A percentile compares a stretch with the other conserved stretches of the same genome.
Conservation (phyloP, 2,113 vertebrate species). For the Labeo catla region DNA sequence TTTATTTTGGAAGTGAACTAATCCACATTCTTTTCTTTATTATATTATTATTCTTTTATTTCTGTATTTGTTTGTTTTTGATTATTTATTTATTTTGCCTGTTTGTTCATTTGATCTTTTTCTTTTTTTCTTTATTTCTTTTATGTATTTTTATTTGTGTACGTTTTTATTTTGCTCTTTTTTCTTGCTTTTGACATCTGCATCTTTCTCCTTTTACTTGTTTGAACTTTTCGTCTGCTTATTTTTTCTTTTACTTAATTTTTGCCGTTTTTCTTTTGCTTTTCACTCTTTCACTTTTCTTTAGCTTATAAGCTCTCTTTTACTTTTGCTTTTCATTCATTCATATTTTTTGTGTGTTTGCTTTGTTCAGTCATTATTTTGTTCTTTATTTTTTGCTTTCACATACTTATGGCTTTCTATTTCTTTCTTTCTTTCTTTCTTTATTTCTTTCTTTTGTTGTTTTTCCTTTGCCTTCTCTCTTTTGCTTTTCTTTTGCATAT, state of each 20-base stretch:
- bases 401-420: not conserved
- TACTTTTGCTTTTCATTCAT: not conserved
- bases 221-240: too few species aligned
- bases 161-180: constrained; percentile 63
- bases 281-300: not conserved
- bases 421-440: not conserved
- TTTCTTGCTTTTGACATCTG: constrained; percentile 67
- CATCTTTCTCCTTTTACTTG: too few species aligned
- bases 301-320: not conserved
- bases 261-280: not conserved
- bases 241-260: not conserved
- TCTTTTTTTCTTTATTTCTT: too few species aligned
- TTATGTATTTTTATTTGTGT: not conserved
- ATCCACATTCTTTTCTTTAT: too few species aligned
- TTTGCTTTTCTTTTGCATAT: too few species aligned
- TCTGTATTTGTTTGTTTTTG: not conserved
- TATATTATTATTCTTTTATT: not conserved
- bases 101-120: not conserved
- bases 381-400: not conserved
- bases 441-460: not conserved
- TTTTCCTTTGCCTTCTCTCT: not conserved
- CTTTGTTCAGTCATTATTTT: not conserved
- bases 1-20: too few species aligned
- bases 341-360: not conserved
- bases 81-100: not conserved